Percentiles rank a stretch among this genome's conserved stretches.
These are phyloP conservation scores for Apodemus sylvaticus DNA, from an alignment of 2,113 vertebrate genomes.

Conservation along the genomic window DNA sequence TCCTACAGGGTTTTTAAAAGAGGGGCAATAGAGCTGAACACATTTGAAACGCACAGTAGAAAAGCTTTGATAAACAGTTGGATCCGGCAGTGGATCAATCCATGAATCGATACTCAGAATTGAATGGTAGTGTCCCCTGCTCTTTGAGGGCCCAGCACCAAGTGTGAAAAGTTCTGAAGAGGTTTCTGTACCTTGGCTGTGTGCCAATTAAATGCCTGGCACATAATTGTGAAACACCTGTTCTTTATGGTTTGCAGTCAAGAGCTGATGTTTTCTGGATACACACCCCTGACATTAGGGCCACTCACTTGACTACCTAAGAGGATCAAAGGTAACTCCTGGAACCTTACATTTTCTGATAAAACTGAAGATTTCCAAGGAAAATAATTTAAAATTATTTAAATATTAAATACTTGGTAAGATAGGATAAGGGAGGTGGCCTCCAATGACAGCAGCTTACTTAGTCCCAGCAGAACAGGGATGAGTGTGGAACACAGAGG, in stretches of 20 bases:
- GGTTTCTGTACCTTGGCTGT: neutral
- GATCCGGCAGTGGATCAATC: neutral
- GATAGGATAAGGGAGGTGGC: too few relatives aligned
- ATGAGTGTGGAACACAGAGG: neutral
- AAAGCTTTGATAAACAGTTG: neutral
- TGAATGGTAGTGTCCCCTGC: rapidly evolving
- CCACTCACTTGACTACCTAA: neutral
- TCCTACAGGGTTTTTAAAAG: neutral
- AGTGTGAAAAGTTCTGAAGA: neutral
- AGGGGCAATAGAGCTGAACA: neutral
- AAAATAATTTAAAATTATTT: too few relatives aligned
- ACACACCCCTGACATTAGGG: neutral
- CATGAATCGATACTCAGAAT: neutral
- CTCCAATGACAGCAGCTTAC: neutral
- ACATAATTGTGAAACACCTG: neutral
- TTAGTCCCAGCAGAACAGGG: neutral
- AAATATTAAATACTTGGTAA: too few relatives aligned
- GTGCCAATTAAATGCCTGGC: neutral
- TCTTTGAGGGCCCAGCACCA: neutral
- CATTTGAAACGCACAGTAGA: neutral
- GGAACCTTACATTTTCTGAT: neutral
- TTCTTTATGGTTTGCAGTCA: neutral
- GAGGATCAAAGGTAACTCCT: neutral
- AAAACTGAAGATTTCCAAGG: too few relatives aligned
- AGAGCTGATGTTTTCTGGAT: neutral